A percentile compares a stretch with the other conserved stretches of the same genome.
phyloP scores from a whole-genome alignment of 1,140 invertebrate species.

The Nymphalis io region DNA sequence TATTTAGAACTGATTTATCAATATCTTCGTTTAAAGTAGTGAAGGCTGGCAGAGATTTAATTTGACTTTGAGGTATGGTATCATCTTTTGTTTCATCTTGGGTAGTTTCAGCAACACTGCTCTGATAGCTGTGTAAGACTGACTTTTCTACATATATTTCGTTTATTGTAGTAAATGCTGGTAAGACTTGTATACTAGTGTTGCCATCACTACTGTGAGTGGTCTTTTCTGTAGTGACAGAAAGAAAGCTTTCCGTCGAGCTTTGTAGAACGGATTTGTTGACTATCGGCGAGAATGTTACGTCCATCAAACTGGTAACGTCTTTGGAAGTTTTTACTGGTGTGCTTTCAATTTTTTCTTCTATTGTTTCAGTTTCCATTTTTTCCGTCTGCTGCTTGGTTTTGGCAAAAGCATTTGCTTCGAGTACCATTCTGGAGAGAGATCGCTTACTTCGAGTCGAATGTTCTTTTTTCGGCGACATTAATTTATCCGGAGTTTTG shows the following conservation, averaged over 20 bases:
- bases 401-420: conserved; percentile 71
- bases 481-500: conserved; percentile 71
- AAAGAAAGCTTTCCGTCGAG: conserved; percentile 56
- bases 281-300: conserved; percentile 68
- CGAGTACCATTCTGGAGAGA: conserved; percentile 67
- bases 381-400: conserved; percentile 51
- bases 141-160: conserved; percentile 51
- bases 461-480: conserved; percentile 60
- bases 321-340: conserved; percentile 63
- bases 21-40: conserved; percentile 46
- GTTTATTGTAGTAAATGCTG: conserved; percentile 54
- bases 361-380: conserved; percentile 41
- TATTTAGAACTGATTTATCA: conserved; percentile 52
- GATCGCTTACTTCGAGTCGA: conserved; percentile 58
- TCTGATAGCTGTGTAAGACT: conserved; percentile 52
- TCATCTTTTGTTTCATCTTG: conserved; percentile 40
- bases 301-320: conserved; percentile 57
- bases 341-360: conserved; percentile 58
- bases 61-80: conserved; percentile 15
- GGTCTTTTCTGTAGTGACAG: conserved; percentile 46
- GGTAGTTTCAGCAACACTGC: conserved; percentile 44
- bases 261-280: conserved; percentile 70
- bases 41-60: conserved; percentile 45
- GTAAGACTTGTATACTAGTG: conserved; percentile 48
- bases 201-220: conserved; percentile 43